Conservation (phyloP, 1,140 invertebrate genomes). For the Meloidogyne chitwoodi region DNA sequence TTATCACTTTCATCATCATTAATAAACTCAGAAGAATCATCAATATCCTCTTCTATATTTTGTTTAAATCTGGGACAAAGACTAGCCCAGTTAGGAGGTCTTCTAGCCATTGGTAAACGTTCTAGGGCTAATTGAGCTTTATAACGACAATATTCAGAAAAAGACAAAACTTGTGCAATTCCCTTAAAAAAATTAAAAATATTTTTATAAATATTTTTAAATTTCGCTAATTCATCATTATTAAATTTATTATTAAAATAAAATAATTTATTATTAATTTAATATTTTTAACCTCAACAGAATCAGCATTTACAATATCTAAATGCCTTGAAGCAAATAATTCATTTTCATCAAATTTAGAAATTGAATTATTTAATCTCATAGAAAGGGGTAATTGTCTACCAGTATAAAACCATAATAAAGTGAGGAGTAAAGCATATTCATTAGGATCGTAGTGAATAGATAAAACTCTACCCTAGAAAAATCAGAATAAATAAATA, state of each 20-base stretch:
- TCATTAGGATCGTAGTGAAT: constrained; percentile 1
- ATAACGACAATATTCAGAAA: neutral
- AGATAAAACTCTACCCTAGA: constrained; percentile 4
- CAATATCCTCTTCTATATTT: neutral
- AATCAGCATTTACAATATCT: constrained; percentile 16
- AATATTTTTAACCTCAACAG: neutral
- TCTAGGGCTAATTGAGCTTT: neutral
- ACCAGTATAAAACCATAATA: constrained; percentile 14
- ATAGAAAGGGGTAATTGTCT: neutral
- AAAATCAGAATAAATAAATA: neutral
- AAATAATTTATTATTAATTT: too few relatives aligned
- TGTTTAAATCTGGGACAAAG: neutral
- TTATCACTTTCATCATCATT: neutral
- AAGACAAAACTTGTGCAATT: neutral
- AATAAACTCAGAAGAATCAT: too few relatives aligned
- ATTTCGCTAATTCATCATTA: too few relatives aligned
- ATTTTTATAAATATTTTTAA: too few relatives aligned
- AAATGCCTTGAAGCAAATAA: constrained; percentile 16
- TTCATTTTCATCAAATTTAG: neutral
- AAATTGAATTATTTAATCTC: neutral
- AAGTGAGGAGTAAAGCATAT: neutral
- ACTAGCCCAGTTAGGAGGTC: neutral
- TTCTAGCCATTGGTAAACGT: neutral
- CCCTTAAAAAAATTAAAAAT: neutral
- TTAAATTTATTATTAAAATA: too few relatives aligned